Percentiles rank a stretch among this genome's conserved stretches.
Evolutionary conservation across 2,113 vertebrate genomes (phyloP).

Genomic region (Seriola aureovittata): DNA sequence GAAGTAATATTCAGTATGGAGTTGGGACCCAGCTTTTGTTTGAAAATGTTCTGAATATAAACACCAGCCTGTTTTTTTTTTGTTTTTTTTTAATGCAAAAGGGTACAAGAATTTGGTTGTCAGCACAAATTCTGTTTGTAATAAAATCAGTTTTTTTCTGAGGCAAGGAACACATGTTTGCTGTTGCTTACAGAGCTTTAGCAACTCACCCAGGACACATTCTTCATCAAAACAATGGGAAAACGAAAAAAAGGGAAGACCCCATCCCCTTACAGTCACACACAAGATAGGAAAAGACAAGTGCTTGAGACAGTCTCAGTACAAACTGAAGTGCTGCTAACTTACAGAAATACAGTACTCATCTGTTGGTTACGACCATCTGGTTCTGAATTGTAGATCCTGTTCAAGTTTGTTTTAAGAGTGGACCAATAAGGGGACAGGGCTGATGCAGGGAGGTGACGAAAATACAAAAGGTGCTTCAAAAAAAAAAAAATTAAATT

Average conservation of each 20-base stretch:
- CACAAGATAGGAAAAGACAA: conserved; percentile 34
- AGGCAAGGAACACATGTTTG: not conserved
- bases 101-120: not conserved
- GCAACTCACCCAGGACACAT: conserved; percentile 37
- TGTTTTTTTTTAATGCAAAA: not conserved
- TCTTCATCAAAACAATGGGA: conserved; percentile 35
- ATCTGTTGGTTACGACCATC: not conserved
- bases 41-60: conserved; percentile 5
- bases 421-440: not conserved
- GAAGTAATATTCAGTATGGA: not conserved
- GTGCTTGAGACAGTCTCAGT: conserved; percentile 43
- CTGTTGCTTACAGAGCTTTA: conserved; percentile 39
- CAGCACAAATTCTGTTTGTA: conserved; percentile 5
- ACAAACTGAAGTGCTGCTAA: conserved; percentile 45
- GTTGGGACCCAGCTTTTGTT: not conserved
- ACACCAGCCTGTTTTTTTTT: not conserved
- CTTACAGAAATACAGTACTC: conserved; percentile 46
- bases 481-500: conserved; percentile 33
- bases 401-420: conserved; percentile 37
- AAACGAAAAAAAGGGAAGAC: not conserved
- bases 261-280: not conserved
- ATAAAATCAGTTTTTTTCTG: conserved; percentile 8
- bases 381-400: conserved; percentile 50
- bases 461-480: conserved; percentile 66
- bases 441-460: not conserved